phyloP scores from a whole-genome alignment of 2,113 vertebrate species.

The Xiphias gladius region DNA sequence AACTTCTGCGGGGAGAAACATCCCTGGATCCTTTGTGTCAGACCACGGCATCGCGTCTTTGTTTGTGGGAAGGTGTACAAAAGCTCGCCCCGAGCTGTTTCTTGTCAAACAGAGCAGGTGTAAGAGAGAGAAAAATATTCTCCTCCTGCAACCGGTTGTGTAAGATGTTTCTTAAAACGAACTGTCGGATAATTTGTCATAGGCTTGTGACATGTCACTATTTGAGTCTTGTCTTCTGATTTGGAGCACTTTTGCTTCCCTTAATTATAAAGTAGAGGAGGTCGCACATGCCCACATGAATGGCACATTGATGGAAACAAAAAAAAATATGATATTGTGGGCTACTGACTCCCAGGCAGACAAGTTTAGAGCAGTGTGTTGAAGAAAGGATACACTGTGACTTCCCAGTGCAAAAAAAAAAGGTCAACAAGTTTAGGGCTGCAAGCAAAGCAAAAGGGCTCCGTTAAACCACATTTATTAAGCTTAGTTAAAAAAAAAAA shows the following conservation, averaged over 20 bases:
- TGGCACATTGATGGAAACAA: neutral
- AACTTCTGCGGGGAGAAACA: neutral
- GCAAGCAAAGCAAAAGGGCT: too few relatives aligned
- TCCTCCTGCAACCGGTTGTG: neutral
- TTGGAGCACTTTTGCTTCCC: neutral
- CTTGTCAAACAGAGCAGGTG: neutral
- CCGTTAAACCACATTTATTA: too few relatives aligned
- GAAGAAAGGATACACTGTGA: neutral
- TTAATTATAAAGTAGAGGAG: neutral
- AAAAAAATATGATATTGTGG: too few relatives aligned
- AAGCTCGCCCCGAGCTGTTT: too few relatives aligned
- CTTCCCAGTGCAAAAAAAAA: neutral
- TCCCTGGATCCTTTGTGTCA: accelerated
- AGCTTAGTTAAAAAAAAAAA: neutral
- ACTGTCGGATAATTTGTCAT: neutral
- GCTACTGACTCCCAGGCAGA: neutral
- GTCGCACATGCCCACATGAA: neutral
- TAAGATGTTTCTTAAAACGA: neutral
- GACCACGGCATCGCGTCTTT: too few relatives aligned
- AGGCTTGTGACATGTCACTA: neutral
- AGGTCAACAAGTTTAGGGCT: neutral
- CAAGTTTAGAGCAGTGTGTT: neutral
- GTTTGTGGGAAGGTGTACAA: neutral
- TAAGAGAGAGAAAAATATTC: neutral
- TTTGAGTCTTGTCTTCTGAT: neutral